These are phyloP conservation scores for Lissonota sp. DNA, from an alignment of 2,888 invertebrate species.

Conservation along the genomic window DNA sequence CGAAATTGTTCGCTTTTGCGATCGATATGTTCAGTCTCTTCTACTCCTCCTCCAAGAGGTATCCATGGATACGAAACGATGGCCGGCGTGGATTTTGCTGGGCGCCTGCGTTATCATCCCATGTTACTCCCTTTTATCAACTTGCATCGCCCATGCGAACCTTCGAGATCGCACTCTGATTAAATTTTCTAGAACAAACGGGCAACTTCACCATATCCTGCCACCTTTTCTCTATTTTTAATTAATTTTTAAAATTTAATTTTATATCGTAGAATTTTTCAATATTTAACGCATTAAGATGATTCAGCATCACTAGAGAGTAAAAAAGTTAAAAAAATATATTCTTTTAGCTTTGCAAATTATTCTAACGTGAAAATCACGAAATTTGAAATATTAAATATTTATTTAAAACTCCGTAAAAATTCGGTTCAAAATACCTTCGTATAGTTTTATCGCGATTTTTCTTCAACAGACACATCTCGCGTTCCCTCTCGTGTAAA, in stretches of 20 bases:
- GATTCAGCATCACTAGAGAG: no score
- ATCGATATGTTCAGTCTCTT: conserved; percentile 75
- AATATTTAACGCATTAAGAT: no score
- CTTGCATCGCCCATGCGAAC: not conserved
- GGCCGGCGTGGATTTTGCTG: conserved; percentile 74
- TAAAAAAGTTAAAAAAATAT: no score
- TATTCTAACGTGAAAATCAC: no score
- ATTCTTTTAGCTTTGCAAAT: no score
- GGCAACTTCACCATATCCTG: not conserved
- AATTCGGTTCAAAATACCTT: conserved; percentile 64
- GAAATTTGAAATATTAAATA: not conserved
- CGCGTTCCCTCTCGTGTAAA: conserved; percentile 71
- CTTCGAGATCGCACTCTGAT: conserved; percentile 36
- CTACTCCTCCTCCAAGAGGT: conserved; percentile 77
- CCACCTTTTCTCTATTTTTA: not conserved
- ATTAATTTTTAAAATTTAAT: no score
- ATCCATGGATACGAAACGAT: conserved; percentile 79
- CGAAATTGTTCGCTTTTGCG: conserved; percentile 61
- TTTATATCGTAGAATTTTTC: no score
- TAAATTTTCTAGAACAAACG: conserved; percentile 39
- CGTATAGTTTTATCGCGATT: conserved; percentile 72
- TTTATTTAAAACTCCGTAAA: not conserved
- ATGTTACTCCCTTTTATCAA: not conserved
- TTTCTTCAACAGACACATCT: conserved; percentile 71
- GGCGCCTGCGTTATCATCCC: conserved; percentile 74